phyloP scores from a whole-genome alignment of 2,888 invertebrate genomes.

The Glaucopsyche alexis region DNA sequence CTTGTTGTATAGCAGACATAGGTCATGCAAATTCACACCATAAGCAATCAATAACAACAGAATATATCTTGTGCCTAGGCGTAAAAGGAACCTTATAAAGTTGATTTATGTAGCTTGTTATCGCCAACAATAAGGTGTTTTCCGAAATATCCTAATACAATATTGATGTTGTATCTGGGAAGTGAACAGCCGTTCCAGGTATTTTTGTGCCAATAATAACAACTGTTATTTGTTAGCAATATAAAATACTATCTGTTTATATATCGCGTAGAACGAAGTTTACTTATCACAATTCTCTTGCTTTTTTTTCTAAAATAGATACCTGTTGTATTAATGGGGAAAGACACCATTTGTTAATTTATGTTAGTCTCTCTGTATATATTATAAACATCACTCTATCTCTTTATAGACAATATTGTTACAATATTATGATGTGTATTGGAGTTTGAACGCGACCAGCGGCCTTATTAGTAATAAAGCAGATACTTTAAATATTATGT shows the following conservation, averaged over 20 bases:
- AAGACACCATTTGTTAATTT: too few species aligned
- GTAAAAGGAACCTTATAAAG: constrained; percentile 29
- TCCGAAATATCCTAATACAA: constrained; percentile 39
- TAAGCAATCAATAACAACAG: background rate
- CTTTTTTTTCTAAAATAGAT: background rate
- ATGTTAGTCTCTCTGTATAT: too few species aligned
- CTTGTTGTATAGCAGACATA: background rate
- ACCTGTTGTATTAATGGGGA: too few species aligned
- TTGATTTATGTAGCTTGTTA: constrained; percentile 49
- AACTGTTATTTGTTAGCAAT: background rate
- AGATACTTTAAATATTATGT: too few species aligned
- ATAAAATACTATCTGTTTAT: background rate
- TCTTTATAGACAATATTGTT: too few species aligned
- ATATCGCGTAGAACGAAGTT: background rate
- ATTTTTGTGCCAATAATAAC: constrained; percentile 21
- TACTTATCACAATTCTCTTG: background rate
- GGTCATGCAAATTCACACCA: background rate
- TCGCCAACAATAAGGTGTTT: constrained; percentile 46
- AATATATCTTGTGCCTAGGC: background rate
- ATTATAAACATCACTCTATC: too few species aligned
- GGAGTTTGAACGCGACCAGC: too few species aligned
- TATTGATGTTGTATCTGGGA: constrained; percentile 37
- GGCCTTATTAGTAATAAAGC: too few species aligned
- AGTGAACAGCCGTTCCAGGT: constrained; percentile 27
- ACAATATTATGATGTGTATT: too few species aligned